Evolutionary conservation across 2,113 vertebrate species (phyloP), one percentile per base, ranked within the genome.

Genomic region (Ploceus nigricollis): DNA sequence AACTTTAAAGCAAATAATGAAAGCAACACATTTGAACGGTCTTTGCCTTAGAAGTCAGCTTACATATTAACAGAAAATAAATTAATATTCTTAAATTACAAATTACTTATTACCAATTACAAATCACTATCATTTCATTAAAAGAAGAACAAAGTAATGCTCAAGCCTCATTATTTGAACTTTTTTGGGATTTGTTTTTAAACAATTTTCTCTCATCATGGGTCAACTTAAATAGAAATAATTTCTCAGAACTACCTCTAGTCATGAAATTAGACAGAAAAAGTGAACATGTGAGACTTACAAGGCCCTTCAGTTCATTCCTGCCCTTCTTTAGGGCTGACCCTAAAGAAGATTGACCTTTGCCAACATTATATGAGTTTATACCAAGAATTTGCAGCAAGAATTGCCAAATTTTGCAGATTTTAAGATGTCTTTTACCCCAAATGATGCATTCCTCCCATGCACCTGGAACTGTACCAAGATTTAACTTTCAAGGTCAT

Each of bases 51-150:
- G 40, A 90, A 73, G 45, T 68, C 44, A 73, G 64, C 17, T 95
- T 75, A 90, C 8, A 23, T 45, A 86, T 75, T 95, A 88, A 92
- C 68, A 73, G 54, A 90, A 96, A 90, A 88, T 7, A 80, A 75
- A 95, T 72, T 51, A 69, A 79, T 90, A 20, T 54, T 72, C 42
- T 69, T 93, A 64, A 87, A 93, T 81, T 87, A 77, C 19, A 88
- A 48, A 78, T 82, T 73, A 83, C 53, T 80, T 79, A 48, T 53
- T 88, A 44, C 10, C 58, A 68, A 53, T 70, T 87, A 60, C 15
- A 86, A 80, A 80, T 77, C 39, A 80, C 19, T 65, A 69, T 47
- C 16, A 65, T 73, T 27, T 77, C 13, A 20, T 93, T 82, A 80
- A 88, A 93, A 85, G 35, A 89, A 53, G 25, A 90, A 65, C 12